Conservation (phyloP, 2,888 invertebrate genomes). For the Acanthacorydalis orientalis region DNA sequence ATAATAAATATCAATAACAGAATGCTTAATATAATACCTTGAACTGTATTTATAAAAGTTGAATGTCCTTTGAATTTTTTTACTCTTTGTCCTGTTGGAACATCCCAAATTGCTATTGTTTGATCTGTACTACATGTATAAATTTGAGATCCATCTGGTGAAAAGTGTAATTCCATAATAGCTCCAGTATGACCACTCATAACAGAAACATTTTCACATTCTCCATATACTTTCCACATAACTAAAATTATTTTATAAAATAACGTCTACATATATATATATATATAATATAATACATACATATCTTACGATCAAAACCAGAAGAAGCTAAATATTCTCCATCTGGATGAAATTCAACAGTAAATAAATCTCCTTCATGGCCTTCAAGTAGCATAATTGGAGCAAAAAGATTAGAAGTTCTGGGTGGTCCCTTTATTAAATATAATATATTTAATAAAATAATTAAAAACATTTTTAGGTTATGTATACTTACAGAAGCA, state of each 20-base stretch:
- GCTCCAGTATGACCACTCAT: conserved; percentile 93
- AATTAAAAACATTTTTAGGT: conserved; percentile 4
- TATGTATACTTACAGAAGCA: conserved; percentile 40
- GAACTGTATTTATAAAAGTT: conserved; percentile 56
- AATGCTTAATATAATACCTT: conserved; percentile 24
- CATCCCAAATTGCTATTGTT: conserved; percentile 90
- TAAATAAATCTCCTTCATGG: conserved; percentile 92
- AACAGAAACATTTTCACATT: conserved; percentile 91
- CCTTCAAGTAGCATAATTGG: conserved; percentile 95
- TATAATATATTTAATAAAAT: conserved; percentile 2
- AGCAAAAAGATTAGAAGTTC: conserved; percentile 76
- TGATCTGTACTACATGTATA: conserved; percentile 90
- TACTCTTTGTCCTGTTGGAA: conserved; percentile 70
- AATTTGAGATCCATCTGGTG: conserved; percentile 66
- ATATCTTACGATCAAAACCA: conserved; percentile 90
- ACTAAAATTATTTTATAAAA: conserved; percentile 33
- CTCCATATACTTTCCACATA: conserved; percentile 94
- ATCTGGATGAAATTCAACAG: conserved; percentile 88
- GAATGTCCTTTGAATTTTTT: conserved; percentile 79
- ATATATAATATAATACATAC: conserved; percentile 54
- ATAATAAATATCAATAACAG: not conserved
- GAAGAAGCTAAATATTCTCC: conserved; percentile 87
- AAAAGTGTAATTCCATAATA: conserved; percentile 82
- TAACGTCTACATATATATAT: too few species aligned
- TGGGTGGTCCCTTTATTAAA: conserved; percentile 39